Conservation (phyloP, 1,140 invertebrate species). For the Lethrus apterus region DNA sequence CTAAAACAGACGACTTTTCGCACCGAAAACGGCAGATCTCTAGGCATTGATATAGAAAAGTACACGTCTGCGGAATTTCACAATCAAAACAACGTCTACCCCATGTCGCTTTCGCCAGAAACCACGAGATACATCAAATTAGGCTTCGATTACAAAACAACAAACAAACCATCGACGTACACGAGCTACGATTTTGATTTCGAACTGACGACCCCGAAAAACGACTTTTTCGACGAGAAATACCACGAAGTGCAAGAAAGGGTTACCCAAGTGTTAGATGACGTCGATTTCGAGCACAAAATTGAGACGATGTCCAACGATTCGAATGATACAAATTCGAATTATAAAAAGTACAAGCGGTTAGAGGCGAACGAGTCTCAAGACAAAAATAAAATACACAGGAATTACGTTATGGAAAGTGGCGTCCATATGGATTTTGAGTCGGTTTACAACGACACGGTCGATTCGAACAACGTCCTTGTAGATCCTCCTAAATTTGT, state of each 20-base stretch:
- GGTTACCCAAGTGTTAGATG: slow-evolving; percentile 12
- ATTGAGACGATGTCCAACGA: slow-evolving; percentile 4
- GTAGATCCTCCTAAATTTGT: slow-evolving; percentile 13
- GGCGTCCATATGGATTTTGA: slow-evolving; percentile 23
- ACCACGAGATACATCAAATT: slow-evolving; percentile 21
- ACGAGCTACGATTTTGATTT: slow-evolving; percentile 16
- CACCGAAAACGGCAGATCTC: slow-evolving; percentile 24
- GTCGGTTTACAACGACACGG: slow-evolving; percentile 24
- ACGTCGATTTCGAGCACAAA: not conserved
- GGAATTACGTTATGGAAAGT: slow-evolving; percentile 24
- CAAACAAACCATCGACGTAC: slow-evolving; percentile 4
- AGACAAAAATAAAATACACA: slow-evolving; percentile 24
- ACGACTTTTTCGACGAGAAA: slow-evolving; percentile 13
- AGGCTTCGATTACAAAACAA: slow-evolving; percentile 17
- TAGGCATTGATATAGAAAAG: slow-evolving; percentile 32
- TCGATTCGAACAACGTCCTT: slow-evolving; percentile 17
- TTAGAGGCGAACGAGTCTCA: slow-evolving; percentile 1
- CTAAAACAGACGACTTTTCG: too few species aligned
- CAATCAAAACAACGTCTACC: slow-evolving; percentile 33
- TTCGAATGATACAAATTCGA: slow-evolving; percentile 11
- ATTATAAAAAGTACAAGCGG: slow-evolving; percentile 7
- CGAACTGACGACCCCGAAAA: slow-evolving; percentile 32
- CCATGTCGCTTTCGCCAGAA: slow-evolving; percentile 21
- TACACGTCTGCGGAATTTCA: slow-evolving; percentile 32
- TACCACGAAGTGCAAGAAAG: slow-evolving; percentile 1